phyloP scores from a whole-genome alignment of 37 sponge, comb jelly and placozoan genomes.

The Amphimedon queenslandica region DNA sequence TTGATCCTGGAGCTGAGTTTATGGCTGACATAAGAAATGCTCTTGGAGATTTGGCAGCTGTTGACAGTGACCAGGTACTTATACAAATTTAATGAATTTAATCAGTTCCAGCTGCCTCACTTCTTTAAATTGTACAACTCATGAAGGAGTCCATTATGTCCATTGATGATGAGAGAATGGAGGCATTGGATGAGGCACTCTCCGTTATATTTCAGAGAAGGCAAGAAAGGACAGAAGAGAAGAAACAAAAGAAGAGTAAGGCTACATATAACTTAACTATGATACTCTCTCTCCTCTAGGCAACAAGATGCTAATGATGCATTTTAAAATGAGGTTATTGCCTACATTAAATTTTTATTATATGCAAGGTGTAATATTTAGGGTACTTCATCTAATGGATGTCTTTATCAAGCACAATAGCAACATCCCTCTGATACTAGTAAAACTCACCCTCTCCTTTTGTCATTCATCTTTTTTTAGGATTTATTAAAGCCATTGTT shows the following conservation, averaged over 20 bases:
- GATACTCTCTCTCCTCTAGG: conserved; percentile 10
- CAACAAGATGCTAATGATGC: conserved; percentile 23
- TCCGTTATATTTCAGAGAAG: conserved; percentile 44
- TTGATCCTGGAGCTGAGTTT: conserved; percentile 45
- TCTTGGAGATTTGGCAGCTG: conserved; percentile 48
- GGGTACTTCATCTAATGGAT: not conserved
- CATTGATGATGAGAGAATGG: conserved; percentile 69
- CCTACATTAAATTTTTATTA: not conserved
- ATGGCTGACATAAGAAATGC: conserved; percentile 45
- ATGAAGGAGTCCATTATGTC: conserved; percentile 1
- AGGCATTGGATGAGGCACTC: conserved; percentile 50
- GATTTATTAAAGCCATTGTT: not conserved
- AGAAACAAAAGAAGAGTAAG: conserved; percentile 48
- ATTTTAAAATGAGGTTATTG: conserved; percentile 45
- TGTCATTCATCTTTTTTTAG: not conserved
- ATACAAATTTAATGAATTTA: not conserved
- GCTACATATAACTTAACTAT: not conserved
- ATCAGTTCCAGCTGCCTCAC: too few species aligned
- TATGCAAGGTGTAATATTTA: too few species aligned
- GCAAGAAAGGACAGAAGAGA: conserved; percentile 11
- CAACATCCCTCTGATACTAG: not conserved
- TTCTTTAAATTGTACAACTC: not conserved
- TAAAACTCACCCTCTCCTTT: not conserved
- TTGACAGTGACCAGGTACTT: conserved; percentile 12
- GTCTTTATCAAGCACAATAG: not conserved